Percentiles rank a stretch among this genome's conserved stretches.
Conservation (phyloP, 2,888 invertebrate species). For the Xanthostigma xanthostigma region DNA sequence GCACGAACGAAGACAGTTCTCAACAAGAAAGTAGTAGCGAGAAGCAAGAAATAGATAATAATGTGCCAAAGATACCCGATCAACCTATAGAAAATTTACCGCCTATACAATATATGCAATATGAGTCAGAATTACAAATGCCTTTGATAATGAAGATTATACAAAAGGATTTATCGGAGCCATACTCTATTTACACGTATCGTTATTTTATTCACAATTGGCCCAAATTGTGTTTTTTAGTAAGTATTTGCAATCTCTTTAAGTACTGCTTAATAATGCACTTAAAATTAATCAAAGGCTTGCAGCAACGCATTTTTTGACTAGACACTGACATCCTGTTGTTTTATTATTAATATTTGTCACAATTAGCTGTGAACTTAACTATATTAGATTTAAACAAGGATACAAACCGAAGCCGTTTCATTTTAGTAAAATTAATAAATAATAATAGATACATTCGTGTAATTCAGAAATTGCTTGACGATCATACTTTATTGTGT, state of each 20-base stretch:
- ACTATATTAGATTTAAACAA: no score
- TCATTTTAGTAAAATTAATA: no score
- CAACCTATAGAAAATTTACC: slow-evolving; percentile 5
- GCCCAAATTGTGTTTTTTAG: slow-evolving; percentile 96
- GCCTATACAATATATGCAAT: slow-evolving; percentile 49
- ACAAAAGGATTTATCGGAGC: slow-evolving; percentile 97
- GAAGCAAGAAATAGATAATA: neutral
- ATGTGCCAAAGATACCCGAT: neutral
- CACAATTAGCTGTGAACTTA: no score
- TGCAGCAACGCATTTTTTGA: no score
- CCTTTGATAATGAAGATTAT: slow-evolving; percentile 97
- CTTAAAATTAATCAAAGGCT: no score
- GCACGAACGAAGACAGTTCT: neutral
- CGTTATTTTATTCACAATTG: slow-evolving; percentile 99
- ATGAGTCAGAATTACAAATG: slow-evolving; percentile 95
- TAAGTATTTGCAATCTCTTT: slow-evolving; percentile 30
- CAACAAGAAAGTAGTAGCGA: neutral
- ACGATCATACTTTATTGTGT: no score
- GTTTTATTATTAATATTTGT: no score
- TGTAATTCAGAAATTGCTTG: no score
- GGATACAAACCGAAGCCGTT: no score
- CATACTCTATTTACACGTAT: slow-evolving; percentile 99
- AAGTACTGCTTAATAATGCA: neutral
- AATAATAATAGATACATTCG: no score
- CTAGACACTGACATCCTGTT: no score